Evolutionary conservation across 2,113 vertebrate species (phyloP).

Genomic region (Sterrhoptilus dennistouni): DNA sequence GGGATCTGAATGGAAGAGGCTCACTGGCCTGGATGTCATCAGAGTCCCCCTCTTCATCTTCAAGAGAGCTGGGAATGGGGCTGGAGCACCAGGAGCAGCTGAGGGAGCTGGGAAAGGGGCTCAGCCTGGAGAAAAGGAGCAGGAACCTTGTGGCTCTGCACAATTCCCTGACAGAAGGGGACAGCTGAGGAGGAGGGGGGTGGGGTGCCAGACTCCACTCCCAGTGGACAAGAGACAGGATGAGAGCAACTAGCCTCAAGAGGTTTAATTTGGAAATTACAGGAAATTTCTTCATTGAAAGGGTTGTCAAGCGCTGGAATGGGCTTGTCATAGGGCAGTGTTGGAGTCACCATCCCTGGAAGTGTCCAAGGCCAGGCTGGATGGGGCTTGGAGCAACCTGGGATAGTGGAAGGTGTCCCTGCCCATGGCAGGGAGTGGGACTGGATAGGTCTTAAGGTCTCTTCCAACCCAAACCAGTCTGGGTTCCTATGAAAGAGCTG

Average conservation of each 20-base stretch:
- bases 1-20: neutral
- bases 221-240: neutral
- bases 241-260: rapidly evolving
- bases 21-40: neutral
- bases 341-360: neutral
- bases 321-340: neutral
- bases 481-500: neutral
- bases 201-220: neutral
- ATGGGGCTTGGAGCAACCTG: rapidly evolving
- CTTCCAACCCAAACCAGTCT: neutral
- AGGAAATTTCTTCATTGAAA: neutral
- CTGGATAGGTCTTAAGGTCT: neutral
- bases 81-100: rapidly evolving
- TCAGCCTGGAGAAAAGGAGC: neutral
- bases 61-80: neutral
- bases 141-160: neutral
- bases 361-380: neutral
- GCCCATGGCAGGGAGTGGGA: rapidly evolving
- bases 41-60: neutral
- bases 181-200: too few relatives aligned
- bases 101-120: neutral
- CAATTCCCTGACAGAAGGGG: neutral
- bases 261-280: neutral
- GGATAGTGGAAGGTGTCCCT: neutral
- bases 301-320: neutral